A percentile compares a stretch with the other conserved stretches of the same genome.
These are phyloP conservation scores for Leptopilina boulardi DNA, from an alignment of 1,140 invertebrate genomes.

Conservation along the genomic window DNA sequence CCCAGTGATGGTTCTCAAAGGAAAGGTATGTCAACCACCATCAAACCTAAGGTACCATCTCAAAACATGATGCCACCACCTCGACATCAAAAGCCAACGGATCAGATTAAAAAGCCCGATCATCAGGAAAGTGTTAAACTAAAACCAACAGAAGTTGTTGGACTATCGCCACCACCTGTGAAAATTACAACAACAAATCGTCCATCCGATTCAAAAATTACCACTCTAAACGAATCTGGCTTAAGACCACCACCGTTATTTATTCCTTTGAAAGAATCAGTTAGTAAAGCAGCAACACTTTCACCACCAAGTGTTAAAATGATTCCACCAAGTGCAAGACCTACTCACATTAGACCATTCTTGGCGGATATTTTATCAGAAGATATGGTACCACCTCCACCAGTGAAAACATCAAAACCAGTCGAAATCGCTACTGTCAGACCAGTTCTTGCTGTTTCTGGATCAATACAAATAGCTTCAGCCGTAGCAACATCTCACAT, in stretches of 20 bases:
- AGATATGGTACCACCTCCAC: constrained; percentile 69
- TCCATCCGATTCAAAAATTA: constrained; percentile 49
- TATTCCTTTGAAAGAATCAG: constrained; percentile 67
- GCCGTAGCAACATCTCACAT: constrained; percentile 72
- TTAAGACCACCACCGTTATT: constrained; percentile 67
- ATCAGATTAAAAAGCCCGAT: constrained; percentile 45
- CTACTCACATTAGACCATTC: constrained; percentile 67
- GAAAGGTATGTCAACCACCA: constrained; percentile 38
- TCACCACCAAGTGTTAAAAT: constrained; percentile 65
- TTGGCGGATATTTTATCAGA: constrained; percentile 71
- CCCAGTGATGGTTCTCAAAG: constrained; percentile 37
- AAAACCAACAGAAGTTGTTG: constrained; percentile 67
- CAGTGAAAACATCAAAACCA: constrained; percentile 60
- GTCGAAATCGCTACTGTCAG: constrained; percentile 65
- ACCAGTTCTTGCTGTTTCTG: constrained; percentile 68
- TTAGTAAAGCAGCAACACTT: constrained; percentile 48
- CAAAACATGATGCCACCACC: constrained; percentile 72
- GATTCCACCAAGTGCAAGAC: constrained; percentile 68
- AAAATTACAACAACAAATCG: constrained; percentile 65
- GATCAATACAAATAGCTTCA: constrained; percentile 73
- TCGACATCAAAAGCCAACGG: constrained; percentile 53
- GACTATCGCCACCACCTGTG: constrained; percentile 70
- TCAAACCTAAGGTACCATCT: constrained; percentile 59
- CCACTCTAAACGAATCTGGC: constrained; percentile 57
- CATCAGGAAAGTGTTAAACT: constrained; percentile 66